A percentile compares a stretch with the other conserved stretches of the same genome.
These are phyloP conservation scores for Hydrotaea cyrtoneurina DNA, from an alignment of 2,888 invertebrate species.

Conservation along the genomic window DNA sequence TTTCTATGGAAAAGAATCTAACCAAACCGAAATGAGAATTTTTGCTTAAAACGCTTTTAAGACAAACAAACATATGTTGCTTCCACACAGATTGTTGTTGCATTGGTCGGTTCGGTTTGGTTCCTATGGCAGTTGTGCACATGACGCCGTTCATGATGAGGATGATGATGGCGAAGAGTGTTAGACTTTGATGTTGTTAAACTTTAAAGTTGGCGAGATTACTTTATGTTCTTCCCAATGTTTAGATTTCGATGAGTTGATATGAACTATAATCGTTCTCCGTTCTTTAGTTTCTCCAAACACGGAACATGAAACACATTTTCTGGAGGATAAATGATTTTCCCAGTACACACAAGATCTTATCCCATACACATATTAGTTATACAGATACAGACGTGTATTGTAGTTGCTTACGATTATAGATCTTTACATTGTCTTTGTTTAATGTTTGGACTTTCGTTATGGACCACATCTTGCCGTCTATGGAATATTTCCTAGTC, in stretches of 20 bases:
- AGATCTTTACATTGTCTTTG: too few species aligned
- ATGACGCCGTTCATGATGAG: neutral
- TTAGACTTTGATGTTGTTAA: slow-evolving; percentile 34
- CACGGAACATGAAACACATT: neutral
- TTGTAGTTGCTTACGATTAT: too few species aligned
- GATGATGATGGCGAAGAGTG: neutral
- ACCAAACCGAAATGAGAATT: neutral
- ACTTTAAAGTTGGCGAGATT: slow-evolving; percentile 16
- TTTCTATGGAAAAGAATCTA: slow-evolving; percentile 52
- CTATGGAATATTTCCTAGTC: too few species aligned
- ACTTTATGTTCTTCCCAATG: neutral
- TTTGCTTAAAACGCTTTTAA: slow-evolving; percentile 12
- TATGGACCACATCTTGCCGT: too few species aligned
- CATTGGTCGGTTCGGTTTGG: neutral
- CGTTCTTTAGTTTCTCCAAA: neutral
- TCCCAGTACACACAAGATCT: neutral
- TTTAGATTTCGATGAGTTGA: slow-evolving; percentile 16
- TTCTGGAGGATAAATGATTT: neutral
- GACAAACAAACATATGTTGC: slow-evolving; percentile 32
- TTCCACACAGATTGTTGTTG: neutral
- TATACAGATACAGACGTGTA: too few species aligned
- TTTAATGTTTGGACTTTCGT: too few species aligned
- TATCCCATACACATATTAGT: too few species aligned
- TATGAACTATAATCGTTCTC: neutral
- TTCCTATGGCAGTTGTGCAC: neutral